Base-by-base conservation (phyloP, 2,797 vertebrate species). In the Triplophysa bombifrons region DNA sequence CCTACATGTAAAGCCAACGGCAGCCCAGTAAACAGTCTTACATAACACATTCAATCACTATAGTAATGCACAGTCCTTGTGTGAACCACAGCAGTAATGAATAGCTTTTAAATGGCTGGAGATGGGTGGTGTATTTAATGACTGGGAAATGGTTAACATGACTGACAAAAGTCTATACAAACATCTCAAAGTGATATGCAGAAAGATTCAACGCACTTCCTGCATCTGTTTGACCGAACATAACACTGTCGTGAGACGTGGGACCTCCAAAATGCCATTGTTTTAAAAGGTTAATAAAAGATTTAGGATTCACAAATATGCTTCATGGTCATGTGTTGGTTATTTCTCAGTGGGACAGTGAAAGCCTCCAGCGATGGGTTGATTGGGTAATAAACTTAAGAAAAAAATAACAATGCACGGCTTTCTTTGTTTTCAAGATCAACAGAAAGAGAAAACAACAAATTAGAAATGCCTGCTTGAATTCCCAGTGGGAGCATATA, bases 131-230 rank as follows among this genome's bases (percentile, higher is more conserved):
- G 48, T n/a, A 8, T 58, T 64, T 65, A 72, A 55, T 38, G 51
- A 78, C 17, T 20, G 2, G 48, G 30, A 34, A 78, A 72, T 72
- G 76, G 68, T 78, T 72, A 50, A 50, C 56, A 60, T 78, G 67
- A 50, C 56, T 61, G 30, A 53, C 67, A 71, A 78, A 78, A 51
- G 27, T n/a, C 56, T 71, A 19, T 41, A 63, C 58, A 78, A 76
- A 60, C 65, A 76, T 76, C 53, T 76, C 41, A 68, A 51, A 41
- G n/a, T 38, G 3, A 70, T 70, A 30, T 69, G 22, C 56, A 50
- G 22, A 19, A 34, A 46, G 5, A 34, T 46, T 76, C 16, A 22
- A 63, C 6, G 19, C 17, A 30, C 25, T 71, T 63, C 27, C 58
- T 64, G 20, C 46, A 71, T 19, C 56, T 51, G 56, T 19, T 60